phyloP scores from a whole-genome alignment of 2,113 vertebrate species.

The Myocastor coypus region DNA sequence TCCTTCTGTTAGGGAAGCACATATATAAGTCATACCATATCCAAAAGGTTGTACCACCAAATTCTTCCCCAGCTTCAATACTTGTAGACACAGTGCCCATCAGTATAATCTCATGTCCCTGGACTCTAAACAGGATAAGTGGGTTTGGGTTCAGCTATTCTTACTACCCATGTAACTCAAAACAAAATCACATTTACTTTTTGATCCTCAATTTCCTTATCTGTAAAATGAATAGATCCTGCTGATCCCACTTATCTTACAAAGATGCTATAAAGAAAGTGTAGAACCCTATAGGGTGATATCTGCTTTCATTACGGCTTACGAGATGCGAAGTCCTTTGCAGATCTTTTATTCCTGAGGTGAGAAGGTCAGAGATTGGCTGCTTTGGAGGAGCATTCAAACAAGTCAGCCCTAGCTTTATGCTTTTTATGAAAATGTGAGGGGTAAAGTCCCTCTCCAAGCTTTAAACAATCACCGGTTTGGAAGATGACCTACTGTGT shows the following conservation, averaged over 20 bases:
- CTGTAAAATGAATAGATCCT: not conserved
- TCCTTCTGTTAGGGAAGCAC: not conserved
- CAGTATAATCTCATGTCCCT: not conserved
- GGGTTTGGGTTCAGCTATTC: not conserved
- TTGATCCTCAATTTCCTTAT: not conserved
- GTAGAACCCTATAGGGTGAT: not conserved
- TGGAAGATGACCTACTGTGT: not conserved
- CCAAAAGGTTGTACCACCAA: not conserved
- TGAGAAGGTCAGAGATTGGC: not conserved
- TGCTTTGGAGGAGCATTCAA: not conserved
- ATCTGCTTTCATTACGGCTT: not conserved
- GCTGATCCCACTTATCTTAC: not conserved
- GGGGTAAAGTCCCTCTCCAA: not conserved
- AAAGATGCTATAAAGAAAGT: not conserved
- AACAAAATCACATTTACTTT: not conserved
- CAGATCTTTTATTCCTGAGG: not conserved
- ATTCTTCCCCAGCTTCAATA: not conserved
- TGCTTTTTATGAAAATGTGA: not conserved
- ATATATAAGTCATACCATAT: not conserved
- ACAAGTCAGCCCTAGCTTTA: not conserved
- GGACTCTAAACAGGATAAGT: not conserved
- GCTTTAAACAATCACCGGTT: not conserved
- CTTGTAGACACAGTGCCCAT: not conserved
- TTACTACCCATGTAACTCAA: not conserved
- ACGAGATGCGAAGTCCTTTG: not conserved